Evolutionary conservation across 2,888 invertebrate genomes (phyloP).

Genomic region (Frankliniella intonsa): DNA sequence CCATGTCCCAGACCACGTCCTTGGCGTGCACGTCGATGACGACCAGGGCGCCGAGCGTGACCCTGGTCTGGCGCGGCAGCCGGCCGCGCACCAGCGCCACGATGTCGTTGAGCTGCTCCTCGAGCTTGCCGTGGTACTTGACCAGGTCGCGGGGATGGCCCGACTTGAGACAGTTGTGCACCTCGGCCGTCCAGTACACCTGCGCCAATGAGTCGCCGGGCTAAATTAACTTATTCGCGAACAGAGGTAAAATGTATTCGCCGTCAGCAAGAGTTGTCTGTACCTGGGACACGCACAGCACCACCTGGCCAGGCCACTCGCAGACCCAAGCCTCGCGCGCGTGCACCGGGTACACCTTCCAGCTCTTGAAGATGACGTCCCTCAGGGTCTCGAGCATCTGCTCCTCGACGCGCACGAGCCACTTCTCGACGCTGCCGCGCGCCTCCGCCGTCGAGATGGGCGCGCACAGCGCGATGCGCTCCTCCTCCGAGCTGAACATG

Average conservation of each 20-base stretch:
- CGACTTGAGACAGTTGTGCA: slow-evolving; percentile 62
- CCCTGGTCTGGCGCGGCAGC: slow-evolving; percentile 64
- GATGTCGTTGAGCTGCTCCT: slow-evolving; percentile 64
- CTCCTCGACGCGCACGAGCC: slow-evolving; percentile 76
- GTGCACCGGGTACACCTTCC: slow-evolving; percentile 57
- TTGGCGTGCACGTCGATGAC: slow-evolving; percentile 82
- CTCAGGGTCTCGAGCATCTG: slow-evolving; percentile 71
- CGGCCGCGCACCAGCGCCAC: slow-evolving; percentile 70
- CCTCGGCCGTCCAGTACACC: slow-evolving; percentile 77
- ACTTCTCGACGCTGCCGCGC: slow-evolving; percentile 78
- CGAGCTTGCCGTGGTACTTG: slow-evolving; percentile 54
- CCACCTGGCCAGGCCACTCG: slow-evolving; percentile 78
- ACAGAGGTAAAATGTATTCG: background rate
- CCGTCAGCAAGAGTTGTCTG: background rate
- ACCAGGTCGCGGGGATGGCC: slow-evolving; percentile 55
- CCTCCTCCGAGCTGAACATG: slow-evolving; percentile 73
- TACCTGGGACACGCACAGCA: slow-evolving; percentile 65
- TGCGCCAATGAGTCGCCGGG: background rate
- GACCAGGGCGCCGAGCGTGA: slow-evolving; percentile 75
- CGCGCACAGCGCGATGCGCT: slow-evolving; percentile 61
- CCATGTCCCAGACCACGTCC: slow-evolving; percentile 67
- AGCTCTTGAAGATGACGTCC: slow-evolving; percentile 63
- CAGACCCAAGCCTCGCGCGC: slow-evolving; percentile 65
- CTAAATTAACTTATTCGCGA: no score
- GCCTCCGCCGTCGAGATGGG: slow-evolving; percentile 65